Evolutionary conservation across 2,113 vertebrate species (phyloP), one percentile per base, ranked within the genome.

Genomic region (Geothlypis trichas): DNA sequence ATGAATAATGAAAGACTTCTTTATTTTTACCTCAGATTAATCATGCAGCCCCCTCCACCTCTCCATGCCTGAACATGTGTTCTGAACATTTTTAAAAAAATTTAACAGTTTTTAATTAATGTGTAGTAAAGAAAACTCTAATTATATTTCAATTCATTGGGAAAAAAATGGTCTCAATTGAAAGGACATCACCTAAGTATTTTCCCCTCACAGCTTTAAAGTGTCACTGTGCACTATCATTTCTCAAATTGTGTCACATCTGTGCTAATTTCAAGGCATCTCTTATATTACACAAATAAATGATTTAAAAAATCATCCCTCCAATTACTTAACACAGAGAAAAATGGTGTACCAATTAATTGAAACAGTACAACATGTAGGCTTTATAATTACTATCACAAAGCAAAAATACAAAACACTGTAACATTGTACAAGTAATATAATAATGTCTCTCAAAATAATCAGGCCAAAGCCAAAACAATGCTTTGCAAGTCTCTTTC

Each of bases 1-100:
- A 97, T 96, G 95, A 98, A 98, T 97, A 97, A 97, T 93, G 84
- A 90, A 95, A 95, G 84, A 73, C 73, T 93, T 94, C 76, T 91
- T 92, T 92, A 94, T 92, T 97, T 98, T 87, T 93, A 91, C 93
- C 95, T 95, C 91, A 94, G 85, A 97, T 97, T 97, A 97, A 97
- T 98, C 97, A 97, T 66, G 84, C 92, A 82, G 77, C 35, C 91
- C 89, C 66, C 92, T 81, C 94, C 84, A 94, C 96, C 91, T 92
- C 77, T 96, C 69, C 81, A 87, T 52, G 92, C 84, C 77, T 87
- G 58, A 96, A 95, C 95, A 44, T 80, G 80, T 42, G 51, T 87
- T 72, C 72, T 84, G 35, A 96, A 81, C 20, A 5, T 72, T 59
- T 47, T 1, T 2, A 33, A 41, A 4, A 2, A 28, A 47, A 20